Conservation (phyloP, 2,113 vertebrate species). For the Cercocebus atys region DNA sequence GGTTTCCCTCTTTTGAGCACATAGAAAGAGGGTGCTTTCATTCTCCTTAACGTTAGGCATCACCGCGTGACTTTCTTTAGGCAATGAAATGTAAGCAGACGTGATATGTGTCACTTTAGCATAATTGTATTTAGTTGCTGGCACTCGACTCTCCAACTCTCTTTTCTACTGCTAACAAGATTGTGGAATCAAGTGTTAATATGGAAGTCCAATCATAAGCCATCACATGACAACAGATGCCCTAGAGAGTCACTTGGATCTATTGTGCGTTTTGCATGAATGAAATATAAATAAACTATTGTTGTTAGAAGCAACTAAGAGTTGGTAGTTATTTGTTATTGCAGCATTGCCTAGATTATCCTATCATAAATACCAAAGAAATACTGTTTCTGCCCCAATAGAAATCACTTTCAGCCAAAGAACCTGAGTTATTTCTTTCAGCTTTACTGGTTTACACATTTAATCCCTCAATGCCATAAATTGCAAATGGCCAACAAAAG, state of each 20-base stretch:
- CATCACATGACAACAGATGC: background rate
- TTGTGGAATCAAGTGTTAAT: background rate
- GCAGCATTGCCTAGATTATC: background rate
- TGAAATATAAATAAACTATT: slow-evolving; percentile 2
- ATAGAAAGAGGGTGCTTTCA: background rate
- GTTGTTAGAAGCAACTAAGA: background rate
- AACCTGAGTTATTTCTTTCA: background rate
- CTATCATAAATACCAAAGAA: background rate
- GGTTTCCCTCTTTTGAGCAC: background rate
- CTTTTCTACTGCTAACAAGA: background rate
- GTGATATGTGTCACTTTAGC: background rate
- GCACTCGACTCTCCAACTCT: background rate
- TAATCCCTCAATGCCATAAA: background rate
- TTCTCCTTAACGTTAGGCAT: background rate
- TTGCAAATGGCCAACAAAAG: background rate
- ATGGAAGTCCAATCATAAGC: background rate
- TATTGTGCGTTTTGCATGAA: background rate
- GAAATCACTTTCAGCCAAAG: background rate
- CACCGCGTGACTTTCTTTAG: background rate
- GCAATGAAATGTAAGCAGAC: background rate
- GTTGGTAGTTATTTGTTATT: background rate
- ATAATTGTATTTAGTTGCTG: background rate
- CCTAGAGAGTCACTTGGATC: background rate
- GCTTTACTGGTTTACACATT: background rate
- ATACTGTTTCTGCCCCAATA: background rate